Base-by-base conservation (phyloP, 2,113 vertebrate species). In the Puntigrus tetrazona region DNA sequence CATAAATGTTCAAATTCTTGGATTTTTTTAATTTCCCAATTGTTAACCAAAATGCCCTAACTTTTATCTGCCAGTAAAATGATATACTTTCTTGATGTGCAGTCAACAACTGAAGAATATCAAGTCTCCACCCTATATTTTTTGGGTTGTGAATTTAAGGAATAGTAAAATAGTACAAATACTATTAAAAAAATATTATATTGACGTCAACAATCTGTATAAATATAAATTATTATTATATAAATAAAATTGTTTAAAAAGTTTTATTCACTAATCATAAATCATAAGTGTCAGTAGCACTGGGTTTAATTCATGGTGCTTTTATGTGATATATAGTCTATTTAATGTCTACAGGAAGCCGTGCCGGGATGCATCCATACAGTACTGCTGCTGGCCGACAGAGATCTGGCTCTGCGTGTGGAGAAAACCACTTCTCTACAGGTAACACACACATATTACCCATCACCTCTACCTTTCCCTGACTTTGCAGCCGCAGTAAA, bases 341-440 rank as follows among this genome's bases (percentile, higher is more conserved):
- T 52, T 77, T 6, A 57, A 9, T 83, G 67, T 83, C 57, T 11
- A n/a, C 61, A 94, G 94, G 92, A 94, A 11, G 81, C 87, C 65
- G 74, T 89, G 50, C 95, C 96, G 9, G 93, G 91, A 7, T 95
- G 93, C 0, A 92, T 98, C 82, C 93, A 96, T 70, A 90, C 92
- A 20, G 93, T 96, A 14, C 87, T 98, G 14, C 88, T 98, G 50
- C 90, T 98, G 69, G 89, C 93, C 29, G 94, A 95, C 86, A 93
- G 93, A 88, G 95, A 97, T 78, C 85, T 92, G 9, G 34, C 86
- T 50, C 86, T 94, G 20, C 92, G 92, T 76, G 52, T 92, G 85
- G 95, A 96, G 83, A 94, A 93, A 85, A 92, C 93, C 55, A 87
- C 93, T 2, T 89, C 90, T 20, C 11, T 94, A 50, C 96, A 97